These are phyloP conservation scores for Phymatocera aterrima DNA, from an alignment of 2,888 invertebrate species.

Conservation along the genomic window DNA sequence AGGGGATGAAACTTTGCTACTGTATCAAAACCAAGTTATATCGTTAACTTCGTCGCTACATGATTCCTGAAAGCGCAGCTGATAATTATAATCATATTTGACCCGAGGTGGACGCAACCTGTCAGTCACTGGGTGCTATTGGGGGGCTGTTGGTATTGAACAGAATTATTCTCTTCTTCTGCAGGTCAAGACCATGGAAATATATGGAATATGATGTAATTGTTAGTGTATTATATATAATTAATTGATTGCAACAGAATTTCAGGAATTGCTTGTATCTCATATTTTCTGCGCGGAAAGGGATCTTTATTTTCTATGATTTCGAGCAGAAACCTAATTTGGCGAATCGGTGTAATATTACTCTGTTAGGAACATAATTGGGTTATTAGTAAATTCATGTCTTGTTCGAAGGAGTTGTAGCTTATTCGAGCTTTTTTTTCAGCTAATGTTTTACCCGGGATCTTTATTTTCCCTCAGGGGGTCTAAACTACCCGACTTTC, in stretches of 20 bases:
- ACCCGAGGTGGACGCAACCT: background rate
- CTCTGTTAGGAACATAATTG: too few relatives aligned
- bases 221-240: background rate
- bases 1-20: background rate
- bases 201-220: background rate
- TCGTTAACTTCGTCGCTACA: background rate
- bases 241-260: background rate
- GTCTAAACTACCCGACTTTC: too few relatives aligned
- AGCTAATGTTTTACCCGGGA: background rate
- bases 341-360: too few relatives aligned
- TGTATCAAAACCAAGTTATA: background rate
- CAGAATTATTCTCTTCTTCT: background rate
- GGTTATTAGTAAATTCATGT: too few relatives aligned
- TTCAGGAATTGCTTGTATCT: background rate
- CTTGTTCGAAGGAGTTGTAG: too few relatives aligned
- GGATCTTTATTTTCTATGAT: too few relatives aligned
- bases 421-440: too few relatives aligned
- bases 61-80: background rate
- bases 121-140: background rate
- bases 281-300: too few relatives aligned
- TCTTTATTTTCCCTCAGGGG: too few relatives aligned
- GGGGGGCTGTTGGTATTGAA: background rate
- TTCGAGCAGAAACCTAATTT: too few relatives aligned
- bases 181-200: background rate
- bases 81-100: background rate